These are phyloP conservation scores for Melanotaenia nigrans DNA, from an alignment of 2,797 vertebrate genomes.

Conservation along the genomic window DNA sequence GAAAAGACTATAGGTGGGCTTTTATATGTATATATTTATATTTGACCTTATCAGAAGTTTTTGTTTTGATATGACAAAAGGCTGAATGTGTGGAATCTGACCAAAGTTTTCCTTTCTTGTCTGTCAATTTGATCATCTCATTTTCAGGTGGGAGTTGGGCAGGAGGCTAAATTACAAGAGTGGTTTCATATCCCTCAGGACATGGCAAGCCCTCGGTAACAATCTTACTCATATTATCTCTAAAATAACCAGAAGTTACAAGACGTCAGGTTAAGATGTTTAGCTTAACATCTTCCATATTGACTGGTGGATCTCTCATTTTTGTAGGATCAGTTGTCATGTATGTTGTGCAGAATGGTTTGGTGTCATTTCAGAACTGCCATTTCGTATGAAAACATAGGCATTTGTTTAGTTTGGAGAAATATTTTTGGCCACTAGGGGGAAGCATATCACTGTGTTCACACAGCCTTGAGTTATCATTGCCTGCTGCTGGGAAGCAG, in stretches of 20 bases:
- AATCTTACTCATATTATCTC: background rate
- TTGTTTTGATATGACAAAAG: background rate
- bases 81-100: background rate
- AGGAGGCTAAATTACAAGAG: constrained; percentile 94
- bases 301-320: background rate
- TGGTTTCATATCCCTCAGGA: constrained; percentile 96
- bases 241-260: constrained; percentile 27
- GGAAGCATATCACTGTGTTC: constrained; percentile 5
- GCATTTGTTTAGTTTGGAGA: background rate
- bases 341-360: background rate
- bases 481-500: background rate
- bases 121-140: background rate
- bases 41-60: background rate
- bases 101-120: background rate
- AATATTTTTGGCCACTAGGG: constrained; percentile 7
- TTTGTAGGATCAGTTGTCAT: background rate
- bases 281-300: background rate
- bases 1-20: too few species aligned
- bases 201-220: constrained; percentile 93
- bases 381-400: too few species aligned
- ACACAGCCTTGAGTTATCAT: background rate
- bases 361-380: too few species aligned
- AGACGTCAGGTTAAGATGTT: background rate
- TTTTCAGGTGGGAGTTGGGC: constrained; percentile 90
- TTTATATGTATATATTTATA: too few species aligned